phyloP scores from a whole-genome alignment of 1,140 invertebrate genomes.

The Brachionus sp. region DNA sequence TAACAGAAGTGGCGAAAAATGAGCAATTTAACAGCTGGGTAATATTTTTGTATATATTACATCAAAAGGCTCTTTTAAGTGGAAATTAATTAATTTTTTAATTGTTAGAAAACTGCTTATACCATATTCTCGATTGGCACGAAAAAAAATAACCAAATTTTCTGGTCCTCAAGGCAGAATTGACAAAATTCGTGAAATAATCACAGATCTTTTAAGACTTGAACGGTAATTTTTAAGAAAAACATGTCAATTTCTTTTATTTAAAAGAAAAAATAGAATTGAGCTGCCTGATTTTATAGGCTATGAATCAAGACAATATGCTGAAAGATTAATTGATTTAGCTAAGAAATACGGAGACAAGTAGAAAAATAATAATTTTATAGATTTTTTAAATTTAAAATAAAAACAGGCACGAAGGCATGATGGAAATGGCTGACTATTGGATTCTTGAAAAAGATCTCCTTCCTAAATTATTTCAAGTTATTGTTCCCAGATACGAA shows the following conservation, averaged over 20 bases:
- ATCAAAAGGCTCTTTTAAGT: neutral
- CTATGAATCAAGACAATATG: slow-evolving; percentile 45
- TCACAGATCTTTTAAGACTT: slow-evolving; percentile 1
- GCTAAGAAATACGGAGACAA: slow-evolving; percentile 46
- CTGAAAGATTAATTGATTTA: slow-evolving; percentile 45
- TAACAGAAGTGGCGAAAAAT: too few relatives aligned
- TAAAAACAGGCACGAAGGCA: slow-evolving; percentile 35
- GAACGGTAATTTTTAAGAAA: neutral
- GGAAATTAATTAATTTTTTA: neutral
- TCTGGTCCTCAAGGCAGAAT: slow-evolving; percentile 36
- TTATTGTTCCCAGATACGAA: slow-evolving; percentile 30
- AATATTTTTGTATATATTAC: neutral
- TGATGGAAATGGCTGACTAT: slow-evolving; percentile 46
- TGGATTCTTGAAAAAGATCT: slow-evolving; percentile 44
- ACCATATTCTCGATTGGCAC: slow-evolving; percentile 29
- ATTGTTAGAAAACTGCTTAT: slow-evolving; percentile 32
- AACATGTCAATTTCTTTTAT: neutral
- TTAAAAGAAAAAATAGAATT: neutral
- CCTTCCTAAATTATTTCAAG: slow-evolving; percentile 45
- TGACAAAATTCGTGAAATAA: slow-evolving; percentile 19
- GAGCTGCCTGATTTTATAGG: slow-evolving; percentile 39
- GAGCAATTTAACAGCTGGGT: slow-evolving; percentile 45
- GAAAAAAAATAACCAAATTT: slow-evolving; percentile 41
- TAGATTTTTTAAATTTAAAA: neutral
- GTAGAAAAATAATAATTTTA: slow-evolving; percentile 8